Evolutionary conservation across 2,888 invertebrate genomes (phyloP).

Genomic region (Tillus elongatus): DNA sequence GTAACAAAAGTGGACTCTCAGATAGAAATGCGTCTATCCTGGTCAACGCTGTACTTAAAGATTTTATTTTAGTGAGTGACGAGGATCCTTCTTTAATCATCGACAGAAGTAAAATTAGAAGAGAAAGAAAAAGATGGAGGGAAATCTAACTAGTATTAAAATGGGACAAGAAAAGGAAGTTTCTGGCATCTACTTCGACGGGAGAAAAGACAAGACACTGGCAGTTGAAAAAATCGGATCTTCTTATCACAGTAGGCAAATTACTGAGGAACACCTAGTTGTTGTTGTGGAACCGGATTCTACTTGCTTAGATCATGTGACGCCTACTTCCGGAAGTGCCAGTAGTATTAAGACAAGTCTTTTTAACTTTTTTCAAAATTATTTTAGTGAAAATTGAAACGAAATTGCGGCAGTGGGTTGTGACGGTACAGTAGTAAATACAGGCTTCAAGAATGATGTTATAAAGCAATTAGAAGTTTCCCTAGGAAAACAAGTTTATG

Average conservation of each 20-base stretch:
- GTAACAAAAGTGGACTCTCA: conserved; percentile 1
- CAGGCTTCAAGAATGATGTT: conserved; percentile 2
- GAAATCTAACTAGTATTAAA: conserved; percentile 1
- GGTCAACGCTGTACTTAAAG: conserved; percentile 2
- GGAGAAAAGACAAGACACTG: conserved; percentile 7
- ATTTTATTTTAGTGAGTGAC: conserved; percentile 6
- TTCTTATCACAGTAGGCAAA: conserved; percentile 6
- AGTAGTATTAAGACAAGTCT: conserved; percentile 4
- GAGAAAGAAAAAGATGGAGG: conserved; percentile 4
- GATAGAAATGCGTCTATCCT: conserved; percentile 3
- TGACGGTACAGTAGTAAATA: conserved; percentile 3
- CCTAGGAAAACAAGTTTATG: neutral
- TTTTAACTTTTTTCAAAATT: conserved; percentile 4
- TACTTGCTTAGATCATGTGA: conserved; percentile 5
- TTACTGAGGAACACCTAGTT: conserved; percentile 2
- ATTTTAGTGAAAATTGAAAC: conserved; percentile 2
- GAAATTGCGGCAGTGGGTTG: conserved; percentile 4
- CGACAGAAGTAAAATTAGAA: conserved; percentile 7
- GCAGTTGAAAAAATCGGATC: conserved; percentile 8
- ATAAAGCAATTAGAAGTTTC: conserved; percentile 2
- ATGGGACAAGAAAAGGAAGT: conserved; percentile 8
- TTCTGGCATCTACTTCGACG: conserved; percentile 6
- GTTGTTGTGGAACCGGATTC: conserved; percentile 1
- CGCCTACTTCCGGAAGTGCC: too few relatives aligned
- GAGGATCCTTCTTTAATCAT: conserved; percentile 7